Percentiles rank a stretch among this genome's conserved stretches.
Conservation (phyloP, 2,888 invertebrate species). For the Mylabris sibirica region DNA sequence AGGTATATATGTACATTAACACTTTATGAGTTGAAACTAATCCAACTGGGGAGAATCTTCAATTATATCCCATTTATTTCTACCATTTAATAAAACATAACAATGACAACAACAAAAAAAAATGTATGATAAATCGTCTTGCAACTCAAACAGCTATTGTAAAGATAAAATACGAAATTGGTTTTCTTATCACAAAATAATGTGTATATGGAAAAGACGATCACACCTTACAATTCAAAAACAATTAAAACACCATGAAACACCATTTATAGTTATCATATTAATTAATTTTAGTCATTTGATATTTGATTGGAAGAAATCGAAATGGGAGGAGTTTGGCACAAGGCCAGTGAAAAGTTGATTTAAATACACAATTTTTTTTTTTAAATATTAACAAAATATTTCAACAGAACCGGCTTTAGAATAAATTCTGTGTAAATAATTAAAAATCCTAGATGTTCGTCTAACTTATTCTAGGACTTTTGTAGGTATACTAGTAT, state of each 20-base stretch:
- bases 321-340: not conserved
- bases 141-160: not conserved
- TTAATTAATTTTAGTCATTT: not conserved
- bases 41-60: conserved; percentile 30
- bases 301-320: not conserved
- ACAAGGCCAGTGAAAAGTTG: not conserved
- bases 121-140: not conserved
- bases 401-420: no score
- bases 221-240: not conserved
- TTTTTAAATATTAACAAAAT: no score
- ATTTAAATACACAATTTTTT: no score
- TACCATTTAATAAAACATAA: not conserved
- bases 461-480: no score
- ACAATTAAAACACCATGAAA: conserved; percentile 9
- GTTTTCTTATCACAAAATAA: not conserved
- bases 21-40: conserved; percentile 26
- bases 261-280: conserved; percentile 9
- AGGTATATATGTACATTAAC: not conserved
- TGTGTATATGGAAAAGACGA: not conserved
- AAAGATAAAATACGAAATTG: conserved; percentile 6
- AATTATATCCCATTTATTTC: conserved; percentile 19
- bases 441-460: no score
- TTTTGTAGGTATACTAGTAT: no score
- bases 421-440: no score
- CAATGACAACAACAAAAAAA: not conserved